Conservation (phyloP, 2,113 vertebrate genomes). For the Neopipo cinnamomea region DNA sequence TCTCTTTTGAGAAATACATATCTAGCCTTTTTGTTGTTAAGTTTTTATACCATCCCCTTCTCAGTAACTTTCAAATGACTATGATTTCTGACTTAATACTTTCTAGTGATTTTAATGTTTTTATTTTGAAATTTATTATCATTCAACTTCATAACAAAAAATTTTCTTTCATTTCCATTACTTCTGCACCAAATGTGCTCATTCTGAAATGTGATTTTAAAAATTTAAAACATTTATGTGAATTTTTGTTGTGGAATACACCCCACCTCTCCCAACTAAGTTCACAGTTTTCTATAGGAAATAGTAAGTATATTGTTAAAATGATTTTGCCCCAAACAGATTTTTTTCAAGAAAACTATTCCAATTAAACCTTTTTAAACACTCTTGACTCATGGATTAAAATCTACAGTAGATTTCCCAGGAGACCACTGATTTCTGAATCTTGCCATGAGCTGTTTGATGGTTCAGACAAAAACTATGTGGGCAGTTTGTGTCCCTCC, state of each 20-base stretch:
- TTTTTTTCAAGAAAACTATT: neutral
- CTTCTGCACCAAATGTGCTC: neutral
- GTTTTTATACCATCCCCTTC: neutral
- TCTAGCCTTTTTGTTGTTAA: neutral
- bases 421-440: neutral
- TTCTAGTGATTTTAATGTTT: neutral
- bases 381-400: neutral
- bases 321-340: neutral
- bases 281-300: neutral
- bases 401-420: neutral
- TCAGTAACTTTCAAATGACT: neutral
- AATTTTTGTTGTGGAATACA: neutral
- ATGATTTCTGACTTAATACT: neutral
- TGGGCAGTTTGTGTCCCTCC: neutral
- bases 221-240: neutral
- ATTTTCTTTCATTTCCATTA: neutral
- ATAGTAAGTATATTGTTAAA: neutral
- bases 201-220: neutral
- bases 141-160: neutral
- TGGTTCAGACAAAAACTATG: neutral
- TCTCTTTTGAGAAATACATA: neutral
- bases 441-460: neutral
- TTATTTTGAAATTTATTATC: neutral
- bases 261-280: neutral
- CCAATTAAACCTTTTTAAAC: neutral